Base-by-base conservation (phyloP, 2,113 vertebrate genomes). In the Nyctereutes procyonoides region DNA sequence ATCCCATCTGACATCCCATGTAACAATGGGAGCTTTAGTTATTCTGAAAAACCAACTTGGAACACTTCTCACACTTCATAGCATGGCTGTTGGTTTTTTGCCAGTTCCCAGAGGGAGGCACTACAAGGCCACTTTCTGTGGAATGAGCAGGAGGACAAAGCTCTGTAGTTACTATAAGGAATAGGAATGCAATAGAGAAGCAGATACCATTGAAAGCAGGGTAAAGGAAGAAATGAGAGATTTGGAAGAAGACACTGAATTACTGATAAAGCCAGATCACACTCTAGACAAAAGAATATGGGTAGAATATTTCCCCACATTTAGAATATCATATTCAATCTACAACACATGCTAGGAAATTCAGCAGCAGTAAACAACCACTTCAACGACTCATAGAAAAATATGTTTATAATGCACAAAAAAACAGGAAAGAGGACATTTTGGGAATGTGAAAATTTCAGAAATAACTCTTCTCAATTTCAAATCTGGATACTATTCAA, bases 381-480 rank as follows among this genome's bases (percentile, higher is more conserved):
- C 17, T 69, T 87, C 10, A n/a, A 95, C 1, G 60, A 32, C 12
- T 63, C 28, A 62, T 30, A 88, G 38, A 67, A 62, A 90, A 69
- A 76, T 28, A 63, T 13, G 26, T 38, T 85, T 38, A 28, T 19
- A 88, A 86, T 38, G 20, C 8, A 89, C 24, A 88, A 93, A 92
- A 92, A 92, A 30, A 53, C n/a, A 83, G 38, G 32, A 88, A 43
- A 43, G 17, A 79, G 11, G 30, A 11, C 16, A 38, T 35, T 32
- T 35, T 71, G n/a, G 28, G 43, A 48, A 87, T 77, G 53, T 83
- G 58, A 87, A 95, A 79, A 96, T 95, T 88, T 53, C 35, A 91
- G 55, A 79, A 17, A 53, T 16, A 94, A 90, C 30, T 60, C 76
- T 90, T 76, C 60, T 32, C 60, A 95, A 93, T 90, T 95, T 96